Percentiles rank a stretch among this genome's conserved stretches.
Conservation (phyloP, 2,113 vertebrate species). For the Lamprologus tigripictilis region DNA sequence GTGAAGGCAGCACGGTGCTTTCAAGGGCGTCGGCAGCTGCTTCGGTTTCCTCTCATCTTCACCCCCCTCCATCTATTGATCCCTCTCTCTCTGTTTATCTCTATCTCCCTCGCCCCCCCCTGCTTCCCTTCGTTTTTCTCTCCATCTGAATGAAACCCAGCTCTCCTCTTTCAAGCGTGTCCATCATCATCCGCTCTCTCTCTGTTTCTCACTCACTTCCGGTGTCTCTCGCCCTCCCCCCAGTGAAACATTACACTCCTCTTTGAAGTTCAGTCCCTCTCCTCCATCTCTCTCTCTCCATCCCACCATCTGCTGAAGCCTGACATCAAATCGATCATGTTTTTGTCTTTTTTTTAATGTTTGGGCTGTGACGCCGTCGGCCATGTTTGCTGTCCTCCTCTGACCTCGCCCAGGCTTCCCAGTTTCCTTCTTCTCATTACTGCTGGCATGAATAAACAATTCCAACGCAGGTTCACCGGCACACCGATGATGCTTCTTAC, state of each 20-base stretch:
- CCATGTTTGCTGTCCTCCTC: not conserved
- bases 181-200: not conserved
- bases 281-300: not conserved
- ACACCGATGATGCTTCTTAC: not conserved
- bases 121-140: not conserved
- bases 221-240: not conserved
- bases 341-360: not conserved
- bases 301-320: slow-evolving; percentile 13
- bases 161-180: not conserved
- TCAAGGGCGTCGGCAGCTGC: slow-evolving; percentile 25
- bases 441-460: not conserved
- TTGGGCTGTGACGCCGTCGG: not conserved
- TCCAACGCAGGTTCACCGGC: not conserved
- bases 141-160: slow-evolving; percentile 8
- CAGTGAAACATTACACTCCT: not conserved
- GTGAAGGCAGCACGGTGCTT: slow-evolving; percentile 16
- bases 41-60: slow-evolving; percentile 1
- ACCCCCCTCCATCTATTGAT: not conserved
- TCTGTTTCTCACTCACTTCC: not conserved
- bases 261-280: not conserved
- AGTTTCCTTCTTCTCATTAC: not conserved
- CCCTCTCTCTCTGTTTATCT: not conserved
- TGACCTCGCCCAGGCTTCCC: not conserved
- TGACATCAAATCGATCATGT: slow-evolving; percentile 5
- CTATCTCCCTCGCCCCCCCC: not conserved